Conservation (phyloP, 2,888 invertebrate genomes). For the Gibbula magus region DNA sequence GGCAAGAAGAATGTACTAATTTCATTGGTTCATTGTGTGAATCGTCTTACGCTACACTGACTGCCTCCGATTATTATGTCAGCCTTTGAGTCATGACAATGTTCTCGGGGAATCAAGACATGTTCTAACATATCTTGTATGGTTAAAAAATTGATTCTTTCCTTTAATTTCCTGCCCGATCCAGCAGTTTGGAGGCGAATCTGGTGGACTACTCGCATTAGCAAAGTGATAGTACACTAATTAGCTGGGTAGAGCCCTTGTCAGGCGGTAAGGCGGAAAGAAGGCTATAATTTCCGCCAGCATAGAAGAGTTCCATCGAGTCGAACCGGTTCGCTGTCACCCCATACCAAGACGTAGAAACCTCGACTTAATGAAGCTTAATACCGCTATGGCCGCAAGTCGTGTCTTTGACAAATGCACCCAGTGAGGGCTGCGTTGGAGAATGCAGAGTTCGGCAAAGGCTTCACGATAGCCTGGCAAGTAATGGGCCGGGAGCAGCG, state of each 20-base stretch:
- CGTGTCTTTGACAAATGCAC: slow-evolving; percentile 8
- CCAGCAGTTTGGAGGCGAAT: slow-evolving; percentile 1
- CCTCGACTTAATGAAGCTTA: slow-evolving; percentile 23
- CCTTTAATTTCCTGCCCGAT: slow-evolving; percentile 11
- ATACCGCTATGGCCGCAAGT: slow-evolving; percentile 16
- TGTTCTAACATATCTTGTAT: slow-evolving; percentile 11
- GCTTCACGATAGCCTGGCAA: background rate
- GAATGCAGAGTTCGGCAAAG: background rate
- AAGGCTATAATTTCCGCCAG: slow-evolving; percentile 14
- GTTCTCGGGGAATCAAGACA: background rate
- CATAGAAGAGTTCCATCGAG: background rate
- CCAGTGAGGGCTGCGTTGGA: background rate
- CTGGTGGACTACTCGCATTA: slow-evolving; percentile 7
- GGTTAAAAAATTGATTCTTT: slow-evolving; percentile 10
- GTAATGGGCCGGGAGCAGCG: background rate
- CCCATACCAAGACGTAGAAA: slow-evolving; percentile 16
- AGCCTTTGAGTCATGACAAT: background rate
- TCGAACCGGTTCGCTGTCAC: background rate
- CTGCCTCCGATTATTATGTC: background rate
- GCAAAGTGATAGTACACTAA: background rate
- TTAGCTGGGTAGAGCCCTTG: slow-evolving; percentile 14
- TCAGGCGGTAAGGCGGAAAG: slow-evolving; percentile 1
- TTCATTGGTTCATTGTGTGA: no score
- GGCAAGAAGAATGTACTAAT: no score
- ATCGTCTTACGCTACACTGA: no score